phyloP scores from a whole-genome alignment of 2,113 vertebrate genomes.

The Lanius collurio region DNA sequence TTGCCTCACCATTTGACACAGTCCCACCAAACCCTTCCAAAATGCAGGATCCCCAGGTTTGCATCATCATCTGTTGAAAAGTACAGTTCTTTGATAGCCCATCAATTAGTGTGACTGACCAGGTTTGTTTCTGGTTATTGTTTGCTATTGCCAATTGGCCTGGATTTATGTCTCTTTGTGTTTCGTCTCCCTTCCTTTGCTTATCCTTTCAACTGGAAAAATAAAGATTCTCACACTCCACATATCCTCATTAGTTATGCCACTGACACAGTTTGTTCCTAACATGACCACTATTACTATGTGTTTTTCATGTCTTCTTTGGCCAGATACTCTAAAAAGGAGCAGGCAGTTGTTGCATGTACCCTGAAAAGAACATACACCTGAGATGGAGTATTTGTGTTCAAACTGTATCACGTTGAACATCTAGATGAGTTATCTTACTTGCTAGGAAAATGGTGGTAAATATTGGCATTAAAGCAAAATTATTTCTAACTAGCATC shows the following conservation, averaged over 20 bases:
- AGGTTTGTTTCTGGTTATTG: not conserved
- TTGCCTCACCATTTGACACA: not conserved
- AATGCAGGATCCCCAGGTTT: not conserved
- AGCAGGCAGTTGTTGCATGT: not conserved
- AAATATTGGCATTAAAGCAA: not conserved
- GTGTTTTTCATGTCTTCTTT: not conserved
- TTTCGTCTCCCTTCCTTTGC: not conserved
- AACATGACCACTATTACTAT: not conserved
- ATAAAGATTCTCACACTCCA: not conserved
- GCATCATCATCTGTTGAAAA: not conserved
- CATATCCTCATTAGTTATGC: not conserved
- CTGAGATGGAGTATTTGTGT: not conserved
- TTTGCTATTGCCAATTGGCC: not conserved
- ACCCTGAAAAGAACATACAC: not conserved
- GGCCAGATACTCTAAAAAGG: not conserved
- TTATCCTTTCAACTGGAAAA: not conserved
- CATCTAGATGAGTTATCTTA: not conserved
- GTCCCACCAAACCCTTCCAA: not conserved
- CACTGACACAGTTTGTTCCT: not conserved
- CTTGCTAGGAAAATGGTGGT: not conserved
- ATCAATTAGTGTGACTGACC: not conserved
- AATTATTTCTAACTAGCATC: not conserved
- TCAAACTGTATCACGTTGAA: not conserved
- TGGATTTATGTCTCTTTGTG: not conserved
- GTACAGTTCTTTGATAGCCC: not conserved